Percentiles rank a stretch among this genome's conserved stretches.
Evolutionary conservation across 1,140 invertebrate species (phyloP).

Genomic region (Tetragonula clypearis): DNA sequence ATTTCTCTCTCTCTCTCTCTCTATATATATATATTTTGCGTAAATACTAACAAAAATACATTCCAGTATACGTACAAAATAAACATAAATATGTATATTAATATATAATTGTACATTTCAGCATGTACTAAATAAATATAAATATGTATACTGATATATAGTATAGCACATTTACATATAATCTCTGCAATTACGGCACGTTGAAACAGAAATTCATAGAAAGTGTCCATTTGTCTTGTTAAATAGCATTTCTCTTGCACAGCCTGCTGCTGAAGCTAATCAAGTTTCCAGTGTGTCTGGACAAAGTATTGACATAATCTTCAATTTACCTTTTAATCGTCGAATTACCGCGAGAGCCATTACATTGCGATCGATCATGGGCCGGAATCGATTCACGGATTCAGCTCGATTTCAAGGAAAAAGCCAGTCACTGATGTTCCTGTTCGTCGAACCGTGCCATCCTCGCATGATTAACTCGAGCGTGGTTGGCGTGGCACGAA

Average conservation of each 20-base stretch:
- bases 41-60: no score
- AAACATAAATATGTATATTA: no score
- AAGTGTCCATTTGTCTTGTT: background rate
- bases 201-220: background rate
- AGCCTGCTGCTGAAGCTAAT: background rate
- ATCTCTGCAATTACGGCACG: background rate
- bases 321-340: slow-evolving; percentile 2
- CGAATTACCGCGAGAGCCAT: background rate
- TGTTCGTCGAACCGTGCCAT: slow-evolving; percentile 22
- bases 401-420: slow-evolving; percentile 1
- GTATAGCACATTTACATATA: background rate
- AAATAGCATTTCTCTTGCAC: background rate
- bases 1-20: no score
- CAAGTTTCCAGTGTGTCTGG: background rate
- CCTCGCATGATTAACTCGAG: slow-evolving; percentile 28
- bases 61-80: no score
- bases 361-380: slow-evolving; percentile 1
- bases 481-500: slow-evolving; percentile 1
- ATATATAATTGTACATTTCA: no score
- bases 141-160: background rate
- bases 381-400: slow-evolving; percentile 2
- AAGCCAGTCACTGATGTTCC: slow-evolving; percentile 4
- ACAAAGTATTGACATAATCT: background rate
- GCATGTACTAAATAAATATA: no score
- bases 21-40: no score